Conservation (phyloP, 2,888 invertebrate species). For the Nymphalis c-album region DNA sequence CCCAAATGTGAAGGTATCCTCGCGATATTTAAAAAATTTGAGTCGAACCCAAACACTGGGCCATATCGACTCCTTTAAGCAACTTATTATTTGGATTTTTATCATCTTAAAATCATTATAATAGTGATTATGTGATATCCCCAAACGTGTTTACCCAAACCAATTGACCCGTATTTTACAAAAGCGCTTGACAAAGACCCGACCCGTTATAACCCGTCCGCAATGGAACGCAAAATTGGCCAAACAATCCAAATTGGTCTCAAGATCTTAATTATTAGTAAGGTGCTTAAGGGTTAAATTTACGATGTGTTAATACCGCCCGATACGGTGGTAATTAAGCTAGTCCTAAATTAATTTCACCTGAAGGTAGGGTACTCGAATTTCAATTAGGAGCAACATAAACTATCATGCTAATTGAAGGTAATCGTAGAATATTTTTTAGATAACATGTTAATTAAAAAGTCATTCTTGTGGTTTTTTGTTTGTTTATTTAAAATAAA, state of each 20-base stretch:
- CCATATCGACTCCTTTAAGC: too few species aligned
- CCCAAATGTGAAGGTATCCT: too few species aligned
- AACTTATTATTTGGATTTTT: too few species aligned
- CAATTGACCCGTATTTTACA: conserved; percentile 37
- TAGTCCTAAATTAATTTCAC: conserved; percentile 76
- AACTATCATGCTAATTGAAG: conserved; percentile 14
- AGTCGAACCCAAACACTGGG: too few species aligned
- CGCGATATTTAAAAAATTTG: too few species aligned
- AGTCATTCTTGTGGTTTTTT: too few species aligned
- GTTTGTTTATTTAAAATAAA: too few species aligned
- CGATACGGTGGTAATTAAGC: conserved; percentile 68
- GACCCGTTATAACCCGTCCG: conserved; percentile 55
- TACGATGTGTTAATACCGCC: conserved; percentile 76
- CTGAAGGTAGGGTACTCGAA: conserved; percentile 50
- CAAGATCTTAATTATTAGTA: conserved; percentile 77
- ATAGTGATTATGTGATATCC: conserved; percentile 4
- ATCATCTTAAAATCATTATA: background rate
- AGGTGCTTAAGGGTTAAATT: conserved; percentile 77
- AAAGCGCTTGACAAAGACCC: conserved; percentile 58
- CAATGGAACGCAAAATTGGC: conserved; percentile 65
- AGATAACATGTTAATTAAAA: too few species aligned
- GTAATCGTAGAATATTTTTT: background rate
- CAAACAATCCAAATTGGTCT: conserved; percentile 47
- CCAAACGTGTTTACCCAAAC: conserved; percentile 24
- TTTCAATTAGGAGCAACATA: conserved; percentile 26